Conservation (phyloP, 2,888 invertebrate genomes). For the Ecliptopera silaceata region DNA sequence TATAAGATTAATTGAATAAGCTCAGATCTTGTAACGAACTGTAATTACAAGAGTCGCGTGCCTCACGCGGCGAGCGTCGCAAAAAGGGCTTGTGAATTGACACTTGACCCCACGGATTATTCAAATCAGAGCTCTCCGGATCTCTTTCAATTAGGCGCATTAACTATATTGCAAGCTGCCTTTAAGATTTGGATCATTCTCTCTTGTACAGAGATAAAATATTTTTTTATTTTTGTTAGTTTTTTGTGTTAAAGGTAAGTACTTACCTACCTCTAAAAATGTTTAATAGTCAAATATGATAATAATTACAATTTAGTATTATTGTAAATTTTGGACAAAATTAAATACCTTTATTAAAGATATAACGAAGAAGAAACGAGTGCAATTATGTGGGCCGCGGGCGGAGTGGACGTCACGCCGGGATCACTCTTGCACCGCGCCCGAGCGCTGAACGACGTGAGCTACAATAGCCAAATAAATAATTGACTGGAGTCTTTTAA, state of each 20-base stretch:
- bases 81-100: slow-evolving; percentile 58
- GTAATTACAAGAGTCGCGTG: slow-evolving; percentile 57
- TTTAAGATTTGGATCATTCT: slow-evolving; percentile 8
- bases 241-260: too few relatives aligned
- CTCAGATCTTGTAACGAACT: slow-evolving; percentile 48
- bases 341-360: slow-evolving; percentile 2
- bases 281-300: too few relatives aligned
- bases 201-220: neutral
- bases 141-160: slow-evolving; percentile 27
- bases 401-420: slow-evolving; percentile 44
- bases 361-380: slow-evolving; percentile 14
- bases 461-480: slow-evolving; percentile 80
- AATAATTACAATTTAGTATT: too few relatives aligned
- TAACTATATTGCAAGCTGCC: slow-evolving; percentile 24
- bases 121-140: slow-evolving; percentile 54
- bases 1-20: neutral
- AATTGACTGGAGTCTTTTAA: slow-evolving; percentile 80
- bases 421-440: slow-evolving; percentile 72
- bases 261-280: too few relatives aligned
- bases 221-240: too few relatives aligned
- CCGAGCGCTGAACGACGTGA: slow-evolving; percentile 71
- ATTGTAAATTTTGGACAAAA: too few relatives aligned
- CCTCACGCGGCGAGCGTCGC: slow-evolving; percentile 29
- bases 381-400: slow-evolving; percentile 35
- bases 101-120: slow-evolving; percentile 66